These are phyloP conservation scores for Urophycis tenuis DNA, from an alignment of 2,797 vertebrate genomes.

Conservation along the genomic window DNA sequence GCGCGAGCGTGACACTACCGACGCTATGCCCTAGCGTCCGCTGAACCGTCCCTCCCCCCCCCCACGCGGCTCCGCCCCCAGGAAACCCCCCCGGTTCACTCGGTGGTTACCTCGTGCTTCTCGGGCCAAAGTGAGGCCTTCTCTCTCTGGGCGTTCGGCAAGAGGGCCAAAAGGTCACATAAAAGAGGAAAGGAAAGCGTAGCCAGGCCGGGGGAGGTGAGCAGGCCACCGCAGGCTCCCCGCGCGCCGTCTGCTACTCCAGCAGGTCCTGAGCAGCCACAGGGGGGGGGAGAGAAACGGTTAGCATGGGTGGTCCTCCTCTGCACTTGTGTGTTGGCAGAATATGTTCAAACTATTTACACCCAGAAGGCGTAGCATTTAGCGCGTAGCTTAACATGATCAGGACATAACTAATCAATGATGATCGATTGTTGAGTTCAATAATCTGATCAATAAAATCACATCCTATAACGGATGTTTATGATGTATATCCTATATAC, in stretches of 20 bases:
- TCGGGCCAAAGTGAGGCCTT: conserved; percentile 45
- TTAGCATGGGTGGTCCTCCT: neutral
- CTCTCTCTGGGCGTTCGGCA: conserved; percentile 40
- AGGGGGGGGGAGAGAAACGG: conserved; percentile 18
- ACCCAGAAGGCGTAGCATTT: no score
- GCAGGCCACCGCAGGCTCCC: conserved; percentile 42
- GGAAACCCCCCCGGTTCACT: conserved; percentile 55
- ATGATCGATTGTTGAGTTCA: no score
- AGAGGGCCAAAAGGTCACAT: conserved; percentile 45
- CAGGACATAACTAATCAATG: no score
- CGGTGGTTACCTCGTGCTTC: conserved; percentile 49
- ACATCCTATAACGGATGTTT: no score
- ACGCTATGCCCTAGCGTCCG: conserved; percentile 37
- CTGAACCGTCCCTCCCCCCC: conserved; percentile 28
- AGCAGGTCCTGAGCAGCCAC: conserved; percentile 69
- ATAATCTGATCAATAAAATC: no score
- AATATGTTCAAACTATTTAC: neutral
- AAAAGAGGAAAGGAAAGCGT: conserved; percentile 56
- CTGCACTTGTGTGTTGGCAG: neutral
- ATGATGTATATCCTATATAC: no score
- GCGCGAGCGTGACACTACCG: conserved; percentile 23
- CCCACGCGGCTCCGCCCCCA: conserved; percentile 33
- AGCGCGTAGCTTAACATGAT: no score
- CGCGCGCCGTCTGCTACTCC: conserved; percentile 60
- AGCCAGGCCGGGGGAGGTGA: conserved; percentile 47